These are phyloP conservation scores for Mormoops blainvillei DNA, from an alignment of 2,113 vertebrate species.

Conservation along the genomic window DNA sequence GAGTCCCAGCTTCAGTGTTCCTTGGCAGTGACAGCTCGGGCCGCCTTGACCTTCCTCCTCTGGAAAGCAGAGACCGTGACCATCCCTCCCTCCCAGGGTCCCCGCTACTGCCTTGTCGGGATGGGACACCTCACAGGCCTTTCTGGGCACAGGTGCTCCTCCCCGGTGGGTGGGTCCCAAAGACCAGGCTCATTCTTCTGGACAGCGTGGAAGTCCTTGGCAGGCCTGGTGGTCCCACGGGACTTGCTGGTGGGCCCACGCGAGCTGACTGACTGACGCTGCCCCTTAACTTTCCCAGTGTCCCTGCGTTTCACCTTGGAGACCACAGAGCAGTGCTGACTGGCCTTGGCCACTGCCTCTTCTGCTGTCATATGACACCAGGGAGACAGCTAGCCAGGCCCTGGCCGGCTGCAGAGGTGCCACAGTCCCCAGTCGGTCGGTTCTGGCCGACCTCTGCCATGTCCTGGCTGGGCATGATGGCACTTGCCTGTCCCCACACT, in stretches of 20 bases:
- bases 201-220: too few relatives aligned
- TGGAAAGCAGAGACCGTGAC: background rate
- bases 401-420: background rate
- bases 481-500: background rate
- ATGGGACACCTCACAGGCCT: background rate
- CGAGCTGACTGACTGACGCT: background rate
- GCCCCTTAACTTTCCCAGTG: background rate
- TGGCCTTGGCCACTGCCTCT: background rate
- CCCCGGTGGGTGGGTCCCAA: too few relatives aligned
- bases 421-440: background rate
- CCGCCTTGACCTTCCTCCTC: background rate
- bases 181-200: background rate
- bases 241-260: background rate
- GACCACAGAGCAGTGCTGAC: background rate
- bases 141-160: background rate
- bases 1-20: background rate
- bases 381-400: background rate
- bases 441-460: background rate
- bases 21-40: background rate
- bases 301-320: background rate
- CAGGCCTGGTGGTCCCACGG: background rate
- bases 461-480: background rate
- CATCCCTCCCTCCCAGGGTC: background rate
- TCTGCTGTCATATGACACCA: background rate
- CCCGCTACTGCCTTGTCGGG: fast-evolving